Base-by-base conservation (phyloP, 1,140 invertebrate species). In the Orius insidiosus region DNA sequence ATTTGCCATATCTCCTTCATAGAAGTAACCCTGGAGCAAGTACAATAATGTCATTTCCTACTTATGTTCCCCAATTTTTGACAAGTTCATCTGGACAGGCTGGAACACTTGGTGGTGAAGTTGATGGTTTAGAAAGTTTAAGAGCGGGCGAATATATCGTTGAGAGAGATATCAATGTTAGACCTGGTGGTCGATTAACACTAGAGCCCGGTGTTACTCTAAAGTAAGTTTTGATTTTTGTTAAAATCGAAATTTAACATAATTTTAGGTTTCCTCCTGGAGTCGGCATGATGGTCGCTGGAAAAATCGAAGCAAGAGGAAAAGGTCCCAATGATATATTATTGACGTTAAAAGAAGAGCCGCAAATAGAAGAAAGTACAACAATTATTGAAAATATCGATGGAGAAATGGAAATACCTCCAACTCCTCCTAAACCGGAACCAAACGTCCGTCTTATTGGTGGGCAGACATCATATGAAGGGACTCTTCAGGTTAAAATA, bases 221-320 rank as follows among this genome's bases (percentile, higher is more conserved):
- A 2, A 63, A 71, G 54, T 80, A 75, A 45, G 39, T 14, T 5
- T 18, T 41, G 14, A 18, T 5, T 14, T 6, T 5, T 9, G 39
- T 5, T 18, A 16, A 6, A 33, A 7, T 33, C n/a, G 32, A 33
- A 33, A 33, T n/a, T n/a, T 33, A 33, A 33, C 5, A 7, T 38
- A 14, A 13, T 6, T 38, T 38, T 31, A 74, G 75, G 52, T 89
- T 89, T 65, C 80, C 85, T 39, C 80, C 90, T 37, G 80, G 85
- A 30, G 79, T 97, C 35, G 95, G 95, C 10, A 90, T 98, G 70
- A 92, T 99, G 79, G 79, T 97, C 2, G 87, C 88, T 32, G 92
- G 92, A 4, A 78, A 80, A 58, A 60, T 97, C 30, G 83, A 90
- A 54, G 85, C 85, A 1, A 68, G 76, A 53, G 85, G 85, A 1